These are phyloP conservation scores for Epinephelus fuscoguttatus DNA, from an alignment of 2,113 vertebrate species.

Conservation along the genomic window DNA sequence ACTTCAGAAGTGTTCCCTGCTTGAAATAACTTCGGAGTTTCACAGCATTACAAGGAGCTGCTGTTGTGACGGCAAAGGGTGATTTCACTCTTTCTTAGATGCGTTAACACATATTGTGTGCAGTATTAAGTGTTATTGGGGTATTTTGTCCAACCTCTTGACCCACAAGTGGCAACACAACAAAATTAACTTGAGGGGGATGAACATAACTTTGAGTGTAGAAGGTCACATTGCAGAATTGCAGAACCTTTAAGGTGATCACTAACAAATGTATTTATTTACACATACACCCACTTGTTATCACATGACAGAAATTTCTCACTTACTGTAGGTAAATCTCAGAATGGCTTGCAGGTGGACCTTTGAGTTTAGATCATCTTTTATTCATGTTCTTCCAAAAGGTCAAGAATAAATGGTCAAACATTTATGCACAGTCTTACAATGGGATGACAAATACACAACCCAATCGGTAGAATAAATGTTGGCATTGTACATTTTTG, in stretches of 20 bases:
- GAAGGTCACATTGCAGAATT: neutral
- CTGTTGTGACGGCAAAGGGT: constrained; percentile 9
- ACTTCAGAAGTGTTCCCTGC: constrained; percentile 46
- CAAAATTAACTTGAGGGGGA: neutral
- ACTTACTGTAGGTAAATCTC: neutral
- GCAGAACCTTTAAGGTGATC: neutral
- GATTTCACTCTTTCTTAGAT: neutral
- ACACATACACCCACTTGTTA: too few species aligned
- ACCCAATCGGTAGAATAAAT: too few species aligned
- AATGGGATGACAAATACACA: neutral
- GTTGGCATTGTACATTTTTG: too few species aligned
- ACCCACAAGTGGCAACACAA: neutral
- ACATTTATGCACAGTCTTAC: neutral
- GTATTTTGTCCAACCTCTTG: neutral
- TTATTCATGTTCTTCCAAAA: neutral
- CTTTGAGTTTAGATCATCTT: too few species aligned
- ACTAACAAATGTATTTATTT: neutral
- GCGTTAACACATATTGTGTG: neutral
- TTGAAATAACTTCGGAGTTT: constrained; percentile 31
- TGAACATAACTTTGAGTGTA: too few species aligned
- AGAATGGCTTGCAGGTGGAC: neutral
- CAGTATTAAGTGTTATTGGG: neutral
- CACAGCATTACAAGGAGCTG: constrained; percentile 28
- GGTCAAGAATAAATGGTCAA: neutral
- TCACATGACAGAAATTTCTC: too few species aligned